These are phyloP conservation scores for Psittacula cyanocephala DNA, from an alignment of 2,113 vertebrate genomes.

Conservation along the genomic window DNA sequence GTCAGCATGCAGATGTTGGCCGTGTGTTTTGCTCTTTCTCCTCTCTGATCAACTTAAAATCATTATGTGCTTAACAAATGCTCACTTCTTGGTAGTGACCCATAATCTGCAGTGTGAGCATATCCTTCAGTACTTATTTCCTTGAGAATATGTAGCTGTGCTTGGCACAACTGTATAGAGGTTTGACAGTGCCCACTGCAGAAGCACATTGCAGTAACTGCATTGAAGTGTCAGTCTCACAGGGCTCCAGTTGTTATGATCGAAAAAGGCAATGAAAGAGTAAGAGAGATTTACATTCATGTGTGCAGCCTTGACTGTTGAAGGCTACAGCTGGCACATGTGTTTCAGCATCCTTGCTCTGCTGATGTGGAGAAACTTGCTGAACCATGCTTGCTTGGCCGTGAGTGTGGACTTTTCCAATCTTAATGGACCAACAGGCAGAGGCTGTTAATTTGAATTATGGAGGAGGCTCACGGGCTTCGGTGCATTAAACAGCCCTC, in stretches of 20 bases:
- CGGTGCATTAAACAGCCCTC: neutral
- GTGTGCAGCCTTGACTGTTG: neutral
- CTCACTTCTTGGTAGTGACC: neutral
- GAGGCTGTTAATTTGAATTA: neutral
- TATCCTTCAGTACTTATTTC: neutral
- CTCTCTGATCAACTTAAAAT: neutral
- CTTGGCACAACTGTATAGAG: neutral
- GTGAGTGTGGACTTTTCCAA: neutral
- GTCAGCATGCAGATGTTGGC: neutral
- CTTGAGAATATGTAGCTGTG: neutral
- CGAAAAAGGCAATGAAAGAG: neutral
- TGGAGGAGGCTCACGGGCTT: neutral
- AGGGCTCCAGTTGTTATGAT: neutral
- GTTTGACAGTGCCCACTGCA: neutral
- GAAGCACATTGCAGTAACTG: neutral
- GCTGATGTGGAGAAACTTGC: neutral
- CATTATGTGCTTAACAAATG: neutral
- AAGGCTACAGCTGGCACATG: neutral
- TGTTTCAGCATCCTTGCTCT: neutral
- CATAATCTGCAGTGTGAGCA: neutral
- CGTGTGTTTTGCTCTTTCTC: neutral
- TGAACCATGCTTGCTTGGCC: neutral
- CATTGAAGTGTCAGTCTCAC: neutral
- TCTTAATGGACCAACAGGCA: neutral
- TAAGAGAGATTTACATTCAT: neutral